These are phyloP conservation scores for Megalopta genalis DNA, from an alignment of 1,140 invertebrate genomes.

Conservation along the genomic window DNA sequence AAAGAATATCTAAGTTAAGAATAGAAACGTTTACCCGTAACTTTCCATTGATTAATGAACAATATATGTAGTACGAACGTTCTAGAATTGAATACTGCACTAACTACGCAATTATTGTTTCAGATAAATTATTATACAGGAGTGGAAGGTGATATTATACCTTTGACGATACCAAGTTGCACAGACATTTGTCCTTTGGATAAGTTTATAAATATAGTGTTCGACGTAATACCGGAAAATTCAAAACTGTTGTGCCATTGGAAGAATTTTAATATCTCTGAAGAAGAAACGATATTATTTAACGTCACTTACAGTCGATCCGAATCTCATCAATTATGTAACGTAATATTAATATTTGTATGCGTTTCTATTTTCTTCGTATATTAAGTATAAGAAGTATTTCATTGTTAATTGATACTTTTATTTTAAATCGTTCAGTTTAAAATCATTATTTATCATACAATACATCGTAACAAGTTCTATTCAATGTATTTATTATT, in stretches of 20 bases:
- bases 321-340: neutral
- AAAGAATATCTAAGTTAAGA: too few species aligned
- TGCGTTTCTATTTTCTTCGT: neutral
- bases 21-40: too few species aligned
- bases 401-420: neutral
- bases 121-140: constrained; percentile 66
- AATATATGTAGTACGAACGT: too few species aligned
- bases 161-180: constrained; percentile 54
- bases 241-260: constrained; percentile 53
- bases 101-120: constrained; percentile 26
- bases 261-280: neutral
- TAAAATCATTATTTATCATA: neutral
- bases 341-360: neutral
- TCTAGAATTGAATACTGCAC: too few species aligned
- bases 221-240: constrained; percentile 46
- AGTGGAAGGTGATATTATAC: constrained; percentile 32
- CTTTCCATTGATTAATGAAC: too few species aligned
- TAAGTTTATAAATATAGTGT: constrained; percentile 47
- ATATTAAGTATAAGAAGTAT: neutral
- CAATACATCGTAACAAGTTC: neutral
- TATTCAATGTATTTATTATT: neutral
- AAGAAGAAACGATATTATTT: neutral
- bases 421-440: neutral
- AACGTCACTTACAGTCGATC: neutral
- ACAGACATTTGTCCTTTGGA: constrained; percentile 61